Evolutionary conservation across 2,888 invertebrate species (phyloP).

Genomic region (Villa cingulata): DNA sequence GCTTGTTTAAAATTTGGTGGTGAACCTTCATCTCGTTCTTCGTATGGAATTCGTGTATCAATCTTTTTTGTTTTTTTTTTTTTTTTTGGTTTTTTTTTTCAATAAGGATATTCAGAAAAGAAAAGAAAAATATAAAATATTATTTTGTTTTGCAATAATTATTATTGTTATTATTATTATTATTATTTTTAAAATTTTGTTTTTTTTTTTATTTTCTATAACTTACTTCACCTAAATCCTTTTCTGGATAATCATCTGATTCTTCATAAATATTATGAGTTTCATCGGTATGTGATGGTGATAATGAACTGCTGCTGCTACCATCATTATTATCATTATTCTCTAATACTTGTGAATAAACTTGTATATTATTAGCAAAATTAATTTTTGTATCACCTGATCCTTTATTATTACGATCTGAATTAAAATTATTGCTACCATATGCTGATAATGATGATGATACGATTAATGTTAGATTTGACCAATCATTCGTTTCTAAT

Average conservation of each 20-base stretch:
- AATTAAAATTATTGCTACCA: background rate
- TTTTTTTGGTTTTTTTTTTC: too few relatives aligned
- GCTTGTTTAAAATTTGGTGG: constrained; percentile 6
- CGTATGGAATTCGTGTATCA: background rate
- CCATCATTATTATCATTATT: constrained; percentile 1
- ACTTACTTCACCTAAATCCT: constrained; percentile 5
- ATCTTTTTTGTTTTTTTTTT: too few relatives aligned
- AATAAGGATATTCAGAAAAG: too few relatives aligned
- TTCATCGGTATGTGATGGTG: background rate
- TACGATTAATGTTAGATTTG: constrained; percentile 25
- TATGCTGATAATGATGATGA: constrained; percentile 3
- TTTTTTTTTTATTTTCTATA: too few relatives aligned
- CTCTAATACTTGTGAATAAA: constrained; percentile 10
- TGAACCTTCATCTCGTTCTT: constrained; percentile 1
- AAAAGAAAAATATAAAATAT: too few relatives aligned
- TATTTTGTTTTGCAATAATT: too few relatives aligned
- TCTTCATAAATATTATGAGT: constrained; percentile 6
- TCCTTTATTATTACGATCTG: too few relatives aligned
- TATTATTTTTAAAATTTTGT: too few relatives aligned
- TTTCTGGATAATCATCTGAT: constrained; percentile 7
- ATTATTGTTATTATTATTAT: too few relatives aligned
- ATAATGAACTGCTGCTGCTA: background rate
- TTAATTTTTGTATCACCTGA: constrained; percentile 7
- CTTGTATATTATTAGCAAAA: constrained; percentile 9
- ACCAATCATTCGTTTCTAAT: constrained; percentile 20